Conservation (phyloP, 2,113 vertebrate species). For the Leptosomus discolor region DNA sequence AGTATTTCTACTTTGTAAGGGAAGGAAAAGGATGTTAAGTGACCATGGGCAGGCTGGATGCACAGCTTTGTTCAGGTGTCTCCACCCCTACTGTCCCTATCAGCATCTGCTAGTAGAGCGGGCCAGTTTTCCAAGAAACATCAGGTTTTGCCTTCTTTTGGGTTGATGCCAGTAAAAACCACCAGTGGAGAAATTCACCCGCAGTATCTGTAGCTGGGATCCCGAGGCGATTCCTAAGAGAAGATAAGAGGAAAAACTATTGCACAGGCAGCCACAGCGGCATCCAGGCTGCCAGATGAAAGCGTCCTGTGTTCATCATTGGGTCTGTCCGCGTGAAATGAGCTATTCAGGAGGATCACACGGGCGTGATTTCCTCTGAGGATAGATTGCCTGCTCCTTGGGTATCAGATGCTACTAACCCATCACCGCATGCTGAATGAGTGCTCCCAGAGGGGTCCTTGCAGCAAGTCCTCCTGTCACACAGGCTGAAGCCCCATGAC, state of each 20-base stretch:
- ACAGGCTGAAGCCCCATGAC: neutral
- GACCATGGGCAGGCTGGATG: neutral
- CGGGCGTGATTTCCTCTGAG: neutral
- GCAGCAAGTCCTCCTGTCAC: neutral
- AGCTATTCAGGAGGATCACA: neutral
- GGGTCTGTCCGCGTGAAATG: neutral
- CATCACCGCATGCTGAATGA: fast-evolving
- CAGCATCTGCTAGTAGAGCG: neutral
- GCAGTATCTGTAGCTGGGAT: neutral
- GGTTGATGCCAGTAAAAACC: neutral
- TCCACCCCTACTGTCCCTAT: neutral
- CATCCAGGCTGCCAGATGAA: neutral
- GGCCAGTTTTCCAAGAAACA: neutral
- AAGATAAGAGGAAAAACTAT: neutral
- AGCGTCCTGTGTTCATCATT: neutral
- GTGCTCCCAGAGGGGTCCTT: neutral
- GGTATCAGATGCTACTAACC: neutral
- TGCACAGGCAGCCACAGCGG: neutral
- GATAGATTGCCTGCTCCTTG: fast-evolving
- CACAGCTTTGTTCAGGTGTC: neutral
- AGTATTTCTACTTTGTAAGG: neutral
- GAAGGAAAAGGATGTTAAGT: neutral
- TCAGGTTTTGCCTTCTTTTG: neutral
- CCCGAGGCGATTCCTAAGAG: neutral
- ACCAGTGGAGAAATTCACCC: neutral